Evolutionary conservation across 2,888 invertebrate genomes (phyloP), one percentile per base, ranked within the genome.

Genomic region (Synergus laeviventris): DNA sequence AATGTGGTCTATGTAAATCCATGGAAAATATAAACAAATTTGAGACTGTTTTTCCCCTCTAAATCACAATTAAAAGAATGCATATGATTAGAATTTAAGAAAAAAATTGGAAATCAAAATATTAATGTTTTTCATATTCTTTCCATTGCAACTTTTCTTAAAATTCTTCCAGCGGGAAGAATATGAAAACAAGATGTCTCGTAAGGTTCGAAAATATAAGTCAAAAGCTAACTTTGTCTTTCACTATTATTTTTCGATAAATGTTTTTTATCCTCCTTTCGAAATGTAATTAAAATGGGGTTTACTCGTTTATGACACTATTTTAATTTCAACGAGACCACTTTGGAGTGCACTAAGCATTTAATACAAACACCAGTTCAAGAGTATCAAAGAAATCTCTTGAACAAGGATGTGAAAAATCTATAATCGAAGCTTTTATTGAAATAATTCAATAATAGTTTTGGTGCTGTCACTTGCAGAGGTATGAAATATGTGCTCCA

Each of bases 381-480:
- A 86, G 86, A 88, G 84, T 64, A 62, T 76, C 80, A 79, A 81
- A 79, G 77, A 78, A 82, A 81, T 83, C 84, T 87, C 87, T 86
- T 85, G 84, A 83, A 80, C 86, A 81, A 83, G 85, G 85, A 83
- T 79, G 70, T 81, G 73, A 78, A 82, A 81, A 36, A 80, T 81
- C 83, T 87, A 83, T 84, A 86, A 86, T 87, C 90, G 88, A 88
- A 90, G 87, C 90, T 86, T 88, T 87, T 89, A 91, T 90, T 90
- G 87, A 88, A 87, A 84, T 83, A 85, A 85, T 86, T 88, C 88
- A 87, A 87, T 90, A 88, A 87, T 87, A 78, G 88, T 89, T 89
- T 87, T 90, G 91, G 89, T 90, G 87, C 84, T 85, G 81, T 83
- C 81, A 78, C 76, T 84, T 85, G 80, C 81, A 86, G 81, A 84